These are phyloP conservation scores for Dexiosoma caninum DNA, from an alignment of 2,888 invertebrate species.

Conservation along the genomic window DNA sequence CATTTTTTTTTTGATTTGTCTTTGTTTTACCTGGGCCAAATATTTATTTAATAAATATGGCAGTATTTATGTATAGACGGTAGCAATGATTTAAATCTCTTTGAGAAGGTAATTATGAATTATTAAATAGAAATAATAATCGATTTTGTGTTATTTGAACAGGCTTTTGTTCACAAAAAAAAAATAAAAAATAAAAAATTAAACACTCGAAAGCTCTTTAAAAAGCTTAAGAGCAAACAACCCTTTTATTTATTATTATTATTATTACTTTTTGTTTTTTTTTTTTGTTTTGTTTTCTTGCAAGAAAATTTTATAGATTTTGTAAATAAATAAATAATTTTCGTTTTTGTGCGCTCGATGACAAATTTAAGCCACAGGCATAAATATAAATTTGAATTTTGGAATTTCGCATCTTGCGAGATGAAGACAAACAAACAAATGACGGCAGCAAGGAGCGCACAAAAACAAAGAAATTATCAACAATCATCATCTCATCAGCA, in stretches of 20 bases:
- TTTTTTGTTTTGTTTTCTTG: too few relatives aligned
- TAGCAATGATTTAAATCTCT: constrained; percentile 38
- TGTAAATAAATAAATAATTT: neutral
- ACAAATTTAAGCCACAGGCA: constrained; percentile 70
- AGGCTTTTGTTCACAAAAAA: neutral
- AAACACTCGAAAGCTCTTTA: constrained; percentile 32
- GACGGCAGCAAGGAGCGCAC: constrained; percentile 52
- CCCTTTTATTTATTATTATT: too few relatives aligned
- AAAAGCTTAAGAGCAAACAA: constrained; percentile 48
- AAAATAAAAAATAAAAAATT: too few relatives aligned
- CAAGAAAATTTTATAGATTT: constrained; percentile 62
- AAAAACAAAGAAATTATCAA: constrained; percentile 67
- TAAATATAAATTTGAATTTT: constrained; percentile 46
- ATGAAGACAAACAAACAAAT: constrained; percentile 66
- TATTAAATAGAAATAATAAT: constrained; percentile 66
- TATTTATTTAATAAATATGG: constrained; percentile 65
- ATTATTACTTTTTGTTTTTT: neutral
- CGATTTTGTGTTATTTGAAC: constrained; percentile 65
- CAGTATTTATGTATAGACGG: too few relatives aligned
- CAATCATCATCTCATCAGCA: constrained; percentile 50
- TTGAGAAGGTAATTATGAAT: constrained; percentile 65
- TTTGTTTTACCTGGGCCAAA: constrained; percentile 61
- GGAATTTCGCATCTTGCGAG: constrained; percentile 61
- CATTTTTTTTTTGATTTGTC: constrained; percentile 24
- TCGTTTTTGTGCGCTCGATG: constrained; percentile 64